These are phyloP conservation scores for Drosophila sordidula DNA, from an alignment of 2,888 invertebrate genomes.

Conservation along the genomic window DNA sequence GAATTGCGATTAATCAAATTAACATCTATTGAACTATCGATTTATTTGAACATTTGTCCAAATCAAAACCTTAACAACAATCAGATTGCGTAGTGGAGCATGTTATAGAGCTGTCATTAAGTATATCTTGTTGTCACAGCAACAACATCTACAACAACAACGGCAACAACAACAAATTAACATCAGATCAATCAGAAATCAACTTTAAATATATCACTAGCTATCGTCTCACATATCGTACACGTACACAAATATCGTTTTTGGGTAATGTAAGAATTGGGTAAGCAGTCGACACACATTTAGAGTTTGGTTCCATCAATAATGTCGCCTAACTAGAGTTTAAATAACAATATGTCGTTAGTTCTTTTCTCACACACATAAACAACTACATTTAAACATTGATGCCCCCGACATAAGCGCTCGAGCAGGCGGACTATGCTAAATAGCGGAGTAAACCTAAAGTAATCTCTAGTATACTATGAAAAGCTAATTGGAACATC, in stretches of 20 bases:
- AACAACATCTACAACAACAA: constrained; percentile 26
- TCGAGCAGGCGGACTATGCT: constrained; percentile 13
- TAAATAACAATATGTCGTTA: constrained; percentile 8
- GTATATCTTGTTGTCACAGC: constrained; percentile 47
- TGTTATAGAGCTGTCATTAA: constrained; percentile 59
- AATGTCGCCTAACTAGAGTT: constrained; percentile 34
- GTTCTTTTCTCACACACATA: constrained; percentile 17
- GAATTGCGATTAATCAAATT: not conserved
- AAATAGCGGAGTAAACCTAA: constrained; percentile 2
- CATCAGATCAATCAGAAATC: constrained; percentile 18
- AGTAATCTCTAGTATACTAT: constrained; percentile 10
- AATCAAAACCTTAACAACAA: constrained; percentile 28
- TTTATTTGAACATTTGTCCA: constrained; percentile 8
- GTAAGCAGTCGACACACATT: constrained; percentile 18
- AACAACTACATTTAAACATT: constrained; percentile 7
- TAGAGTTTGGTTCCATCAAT: constrained; percentile 42
- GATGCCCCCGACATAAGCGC: constrained; percentile 15
- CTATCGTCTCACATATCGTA: constrained; percentile 30
- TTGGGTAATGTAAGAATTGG: constrained; percentile 50
- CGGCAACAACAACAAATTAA: constrained; percentile 1
- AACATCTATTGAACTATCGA: constrained; percentile 3
- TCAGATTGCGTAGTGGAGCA: constrained; percentile 68
- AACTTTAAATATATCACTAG: constrained; percentile 25
- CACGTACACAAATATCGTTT: constrained; percentile 13
- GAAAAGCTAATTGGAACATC: constrained; percentile 2